Percentiles rank a stretch among this genome's conserved stretches.
These are phyloP conservation scores for Aythya baeri DNA, from an alignment of 2,113 vertebrate species.

Conservation along the genomic window DNA sequence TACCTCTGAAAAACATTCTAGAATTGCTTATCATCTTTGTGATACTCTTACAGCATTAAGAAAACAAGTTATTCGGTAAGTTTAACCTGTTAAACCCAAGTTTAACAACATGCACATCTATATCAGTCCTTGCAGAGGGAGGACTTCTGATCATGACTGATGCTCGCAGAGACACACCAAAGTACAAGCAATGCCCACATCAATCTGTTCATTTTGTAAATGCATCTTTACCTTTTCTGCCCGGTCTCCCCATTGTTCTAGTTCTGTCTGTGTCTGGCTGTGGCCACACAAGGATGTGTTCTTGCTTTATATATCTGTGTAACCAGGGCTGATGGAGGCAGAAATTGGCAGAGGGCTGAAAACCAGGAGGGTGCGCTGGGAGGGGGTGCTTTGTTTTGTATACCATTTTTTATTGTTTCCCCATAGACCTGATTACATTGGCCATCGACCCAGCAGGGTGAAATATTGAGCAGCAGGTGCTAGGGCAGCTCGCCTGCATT, in stretches of 20 bases:
- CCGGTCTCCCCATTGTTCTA: neutral
- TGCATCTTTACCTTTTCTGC: constrained; percentile 28
- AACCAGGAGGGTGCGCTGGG: neutral
- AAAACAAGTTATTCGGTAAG: neutral
- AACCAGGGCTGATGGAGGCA: neutral
- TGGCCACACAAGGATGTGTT: neutral
- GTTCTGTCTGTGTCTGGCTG: neutral
- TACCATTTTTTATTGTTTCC: constrained; percentile 16
- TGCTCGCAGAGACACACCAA: neutral
- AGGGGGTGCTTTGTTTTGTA: neutral
- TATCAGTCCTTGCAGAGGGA: neutral
- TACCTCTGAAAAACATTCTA: neutral
- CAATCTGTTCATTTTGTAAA: neutral
- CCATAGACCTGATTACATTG: neutral
- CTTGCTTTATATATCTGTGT: constrained; percentile 11
- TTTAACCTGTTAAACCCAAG: neutral
- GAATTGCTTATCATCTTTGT: neutral
- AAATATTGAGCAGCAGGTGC: neutral
- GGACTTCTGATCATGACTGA: neutral
- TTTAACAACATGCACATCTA: neutral
- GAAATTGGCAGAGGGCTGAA: neutral
- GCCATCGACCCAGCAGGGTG: neutral
- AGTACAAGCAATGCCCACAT: neutral
- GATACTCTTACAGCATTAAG: neutral
- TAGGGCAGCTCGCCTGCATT: constrained; percentile 41